Percentiles rank a stretch among this genome's conserved stretches.
These are phyloP conservation scores for Spodoptera litura DNA, from an alignment of 1,140 invertebrate species.

Conservation along the genomic window DNA sequence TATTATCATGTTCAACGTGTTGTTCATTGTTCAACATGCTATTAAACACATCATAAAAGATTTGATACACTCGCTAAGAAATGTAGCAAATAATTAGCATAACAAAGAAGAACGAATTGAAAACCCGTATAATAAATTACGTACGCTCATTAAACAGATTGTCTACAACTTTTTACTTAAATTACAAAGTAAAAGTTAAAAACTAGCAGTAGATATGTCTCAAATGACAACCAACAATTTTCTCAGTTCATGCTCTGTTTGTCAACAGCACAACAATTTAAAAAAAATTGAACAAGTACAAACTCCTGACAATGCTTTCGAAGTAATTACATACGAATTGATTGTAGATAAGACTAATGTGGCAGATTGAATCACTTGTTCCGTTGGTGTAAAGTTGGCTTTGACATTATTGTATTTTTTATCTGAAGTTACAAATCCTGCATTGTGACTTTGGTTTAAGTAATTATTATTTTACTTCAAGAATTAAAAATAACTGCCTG, in stretches of 20 bases:
- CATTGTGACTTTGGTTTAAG: no score
- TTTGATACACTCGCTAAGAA: no score
- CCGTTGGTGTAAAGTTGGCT: no score
- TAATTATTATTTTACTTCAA: no score
- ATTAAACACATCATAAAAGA: no score
- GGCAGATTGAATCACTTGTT: not conserved
- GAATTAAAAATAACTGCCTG: no score
- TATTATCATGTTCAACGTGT: no score
- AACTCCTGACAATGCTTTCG: constrained; percentile 30
- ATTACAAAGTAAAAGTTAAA: constrained; percentile 31
- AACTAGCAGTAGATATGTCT: not conserved
- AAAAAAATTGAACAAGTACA: constrained; percentile 18
- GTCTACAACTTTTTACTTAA: constrained; percentile 15
- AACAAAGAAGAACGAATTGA: no score
- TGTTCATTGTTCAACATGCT: no score
- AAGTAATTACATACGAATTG: constrained; percentile 21
- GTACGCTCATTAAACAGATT: constrained; percentile 23
- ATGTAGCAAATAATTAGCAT: no score
- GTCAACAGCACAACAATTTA: constrained; percentile 19
- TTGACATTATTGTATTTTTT: no score
- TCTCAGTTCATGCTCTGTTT: constrained; percentile 34
- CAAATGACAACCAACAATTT: constrained; percentile 38
- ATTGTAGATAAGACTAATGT: constrained; percentile 32
- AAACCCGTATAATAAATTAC: constrained; percentile 3
- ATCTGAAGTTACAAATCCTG: no score